These are phyloP conservation scores for Archivesica marissinica DNA, from an alignment of 1,140 invertebrate genomes.

Conservation along the genomic window DNA sequence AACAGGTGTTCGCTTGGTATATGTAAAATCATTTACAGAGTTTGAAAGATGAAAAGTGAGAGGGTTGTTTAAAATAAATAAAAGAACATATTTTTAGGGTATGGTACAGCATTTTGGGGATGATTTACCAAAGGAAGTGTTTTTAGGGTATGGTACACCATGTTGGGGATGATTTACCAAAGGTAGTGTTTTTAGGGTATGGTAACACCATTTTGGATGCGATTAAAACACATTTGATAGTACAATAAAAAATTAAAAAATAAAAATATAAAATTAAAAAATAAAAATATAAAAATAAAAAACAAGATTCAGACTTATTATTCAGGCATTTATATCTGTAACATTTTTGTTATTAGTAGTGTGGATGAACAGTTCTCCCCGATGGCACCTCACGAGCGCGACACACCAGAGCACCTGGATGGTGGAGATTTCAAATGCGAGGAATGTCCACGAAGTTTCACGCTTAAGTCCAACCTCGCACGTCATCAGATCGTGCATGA, in stretches of 20 bases:
- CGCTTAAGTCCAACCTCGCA: slow-evolving; percentile 91
- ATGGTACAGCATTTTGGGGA: not conserved
- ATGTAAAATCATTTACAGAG: no score
- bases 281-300: no score
- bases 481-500: slow-evolving; percentile 89
- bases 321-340: no score
- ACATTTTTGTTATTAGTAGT: slow-evolving; percentile 10
- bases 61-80: not conserved
- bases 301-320: no score
- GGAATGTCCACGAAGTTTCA: slow-evolving; percentile 92
- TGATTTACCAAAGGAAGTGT: no score
- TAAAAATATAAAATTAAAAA: no score
- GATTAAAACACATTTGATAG: no score
- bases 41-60: not conserved
- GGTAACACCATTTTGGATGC: no score
- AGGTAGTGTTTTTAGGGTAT: no score
- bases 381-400: slow-evolving; percentile 39
- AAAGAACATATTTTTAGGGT: not conserved
- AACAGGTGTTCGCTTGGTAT: not conserved
- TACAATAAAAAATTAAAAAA: no score
- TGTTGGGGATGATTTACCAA: no score
- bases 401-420: slow-evolving; percentile 64
- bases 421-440: slow-evolving; percentile 91
- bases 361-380: slow-evolving; percentile 1
- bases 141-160: no score